Percentiles rank a stretch among this genome's conserved stretches.
phyloP scores from a whole-genome alignment of 1,140 invertebrate genomes.

The Wiebesia pumilae region DNA sequence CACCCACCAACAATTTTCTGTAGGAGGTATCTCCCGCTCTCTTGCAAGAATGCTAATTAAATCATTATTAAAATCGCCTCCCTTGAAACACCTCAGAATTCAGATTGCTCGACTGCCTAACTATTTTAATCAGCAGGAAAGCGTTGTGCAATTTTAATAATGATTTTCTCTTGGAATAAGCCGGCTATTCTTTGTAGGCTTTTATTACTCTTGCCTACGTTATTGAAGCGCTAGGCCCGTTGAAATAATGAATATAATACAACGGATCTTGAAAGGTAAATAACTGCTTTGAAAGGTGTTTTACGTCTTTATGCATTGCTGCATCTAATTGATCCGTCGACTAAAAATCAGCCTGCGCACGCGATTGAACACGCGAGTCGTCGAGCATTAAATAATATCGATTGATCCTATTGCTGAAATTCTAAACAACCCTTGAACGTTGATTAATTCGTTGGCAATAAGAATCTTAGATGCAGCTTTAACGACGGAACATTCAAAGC shows the following conservation, averaged over 20 bases:
- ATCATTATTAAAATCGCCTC: constrained; percentile 72
- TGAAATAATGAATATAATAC: not conserved
- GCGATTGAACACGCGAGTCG: no score
- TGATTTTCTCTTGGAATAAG: constrained; percentile 2
- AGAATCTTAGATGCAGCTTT: no score
- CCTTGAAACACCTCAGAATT: constrained; percentile 43
- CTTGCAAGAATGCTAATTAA: constrained; percentile 72
- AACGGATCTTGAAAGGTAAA: not conserved
- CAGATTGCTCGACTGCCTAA: constrained; percentile 61
- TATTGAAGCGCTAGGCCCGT: not conserved
- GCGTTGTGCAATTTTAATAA: not conserved
- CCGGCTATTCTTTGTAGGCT: not conserved
- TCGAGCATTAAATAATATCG: no score
- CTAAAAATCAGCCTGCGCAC: no score
- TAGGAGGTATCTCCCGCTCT: constrained; percentile 47
- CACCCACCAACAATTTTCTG: constrained; percentile 38
- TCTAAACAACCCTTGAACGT: no score
- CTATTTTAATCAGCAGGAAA: constrained; percentile 60
- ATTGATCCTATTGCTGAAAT: no score
- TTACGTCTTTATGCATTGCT: no score
- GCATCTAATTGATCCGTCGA: no score
- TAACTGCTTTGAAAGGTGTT: not conserved
- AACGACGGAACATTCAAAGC: no score
- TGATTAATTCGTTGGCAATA: no score
- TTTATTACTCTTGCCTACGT: not conserved